Conservation (phyloP, 2,797 vertebrate species). For the Ambastaia sidthimunki region DNA sequence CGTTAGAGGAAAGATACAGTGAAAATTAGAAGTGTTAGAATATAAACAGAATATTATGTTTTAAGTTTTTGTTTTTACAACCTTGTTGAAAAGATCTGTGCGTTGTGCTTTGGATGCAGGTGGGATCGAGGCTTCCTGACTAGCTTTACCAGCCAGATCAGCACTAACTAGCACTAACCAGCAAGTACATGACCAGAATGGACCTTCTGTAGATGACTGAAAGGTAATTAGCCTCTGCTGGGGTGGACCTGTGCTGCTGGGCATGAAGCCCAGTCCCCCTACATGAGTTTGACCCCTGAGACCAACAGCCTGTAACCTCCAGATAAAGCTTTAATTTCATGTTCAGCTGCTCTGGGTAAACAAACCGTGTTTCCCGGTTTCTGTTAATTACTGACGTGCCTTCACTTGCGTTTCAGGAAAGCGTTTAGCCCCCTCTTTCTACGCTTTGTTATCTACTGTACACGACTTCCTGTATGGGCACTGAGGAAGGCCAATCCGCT, state of each 20-base stretch:
- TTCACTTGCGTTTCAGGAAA: constrained; percentile 70
- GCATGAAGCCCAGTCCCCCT: constrained; percentile 56
- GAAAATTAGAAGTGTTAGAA: constrained; percentile 4
- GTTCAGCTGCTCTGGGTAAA: constrained; percentile 83
- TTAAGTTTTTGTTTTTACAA: no score
- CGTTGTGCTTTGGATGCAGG: neutral
- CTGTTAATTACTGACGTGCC: constrained; percentile 79
- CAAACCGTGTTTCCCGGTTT: constrained; percentile 83
- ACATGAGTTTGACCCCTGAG: constrained; percentile 72
- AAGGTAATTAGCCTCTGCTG: constrained; percentile 78
- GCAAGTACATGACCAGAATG: constrained; percentile 29
- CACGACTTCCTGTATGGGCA: constrained; percentile 72
- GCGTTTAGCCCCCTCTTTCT: constrained; percentile 54
- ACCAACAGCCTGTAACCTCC: constrained; percentile 81
- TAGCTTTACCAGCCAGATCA: neutral
- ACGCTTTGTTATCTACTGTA: constrained; percentile 67
- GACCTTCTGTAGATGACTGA: constrained; percentile 77
- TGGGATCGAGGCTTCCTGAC: no score
- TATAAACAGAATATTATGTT: neutral
- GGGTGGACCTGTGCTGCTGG: constrained; percentile 51
- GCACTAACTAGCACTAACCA: no score
- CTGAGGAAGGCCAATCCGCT: constrained; percentile 61
- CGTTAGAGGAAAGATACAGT: neutral
- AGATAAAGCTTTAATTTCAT: constrained; percentile 88
- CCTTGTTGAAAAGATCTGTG: neutral